These are phyloP conservation scores for Drosophila histrio DNA, from an alignment of 2,888 invertebrate species.

Conservation along the genomic window DNA sequence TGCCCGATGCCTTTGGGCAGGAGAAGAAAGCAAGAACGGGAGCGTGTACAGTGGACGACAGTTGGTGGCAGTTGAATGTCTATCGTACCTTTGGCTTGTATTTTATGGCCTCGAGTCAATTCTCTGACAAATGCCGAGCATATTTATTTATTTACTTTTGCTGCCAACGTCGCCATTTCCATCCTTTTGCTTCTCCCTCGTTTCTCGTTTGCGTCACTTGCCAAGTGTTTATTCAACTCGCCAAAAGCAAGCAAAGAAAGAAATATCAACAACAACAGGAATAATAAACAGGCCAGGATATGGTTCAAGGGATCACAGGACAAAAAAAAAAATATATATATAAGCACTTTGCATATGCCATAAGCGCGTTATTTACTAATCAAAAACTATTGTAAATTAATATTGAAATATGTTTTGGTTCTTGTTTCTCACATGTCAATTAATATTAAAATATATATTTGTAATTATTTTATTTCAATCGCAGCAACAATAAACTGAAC, in stretches of 20 bases:
- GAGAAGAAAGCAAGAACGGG: background rate
- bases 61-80: conserved; percentile 38
- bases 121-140: conserved; percentile 79
- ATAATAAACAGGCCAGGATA: conserved; percentile 6
- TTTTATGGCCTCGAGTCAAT: conserved; percentile 80
- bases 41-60: conserved; percentile 1
- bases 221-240: conserved; percentile 74
- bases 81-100: conserved; percentile 61
- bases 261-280: conserved; percentile 16
- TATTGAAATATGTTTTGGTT: conserved; percentile 26
- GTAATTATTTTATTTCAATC: too few relatives aligned
- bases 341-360: background rate
- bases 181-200: conserved; percentile 3
- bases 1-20: conserved; percentile 9
- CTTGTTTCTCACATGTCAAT: background rate
- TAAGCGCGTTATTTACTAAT: background rate
- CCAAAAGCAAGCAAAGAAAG: conserved; percentile 56
- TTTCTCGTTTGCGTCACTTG: conserved; percentile 66
- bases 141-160: conserved; percentile 79
- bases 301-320: conserved; percentile 9
- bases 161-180: conserved; percentile 47
- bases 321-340: background rate
- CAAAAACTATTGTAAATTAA: conserved; percentile 40
- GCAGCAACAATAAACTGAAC: conserved; percentile 5
- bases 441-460: too few relatives aligned